phyloP scores from a whole-genome alignment of 2,113 vertebrate species.

The Catharus fuscescens region DNA sequence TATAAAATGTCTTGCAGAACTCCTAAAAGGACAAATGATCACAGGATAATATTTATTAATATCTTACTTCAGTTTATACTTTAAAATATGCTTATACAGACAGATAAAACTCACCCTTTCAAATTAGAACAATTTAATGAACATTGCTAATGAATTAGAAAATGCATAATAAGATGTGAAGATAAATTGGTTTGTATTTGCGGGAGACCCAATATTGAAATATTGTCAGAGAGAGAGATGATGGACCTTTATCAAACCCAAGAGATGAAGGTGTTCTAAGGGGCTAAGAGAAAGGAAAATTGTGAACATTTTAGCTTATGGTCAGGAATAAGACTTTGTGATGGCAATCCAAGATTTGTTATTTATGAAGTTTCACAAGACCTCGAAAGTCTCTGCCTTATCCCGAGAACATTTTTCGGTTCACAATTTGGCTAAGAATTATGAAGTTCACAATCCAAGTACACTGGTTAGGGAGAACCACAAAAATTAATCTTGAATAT shows the following conservation, averaged over 20 bases:
- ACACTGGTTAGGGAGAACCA: not conserved
- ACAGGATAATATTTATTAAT: not conserved
- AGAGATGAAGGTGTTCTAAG: not conserved
- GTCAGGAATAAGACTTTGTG: not conserved
- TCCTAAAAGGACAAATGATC: not conserved
- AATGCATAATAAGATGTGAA: not conserved
- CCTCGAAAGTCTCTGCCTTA: not conserved
- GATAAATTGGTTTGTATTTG: not conserved
- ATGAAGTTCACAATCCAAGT: not conserved
- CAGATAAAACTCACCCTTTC: not conserved
- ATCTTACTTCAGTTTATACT: not conserved
- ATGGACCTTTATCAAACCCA: not conserved
- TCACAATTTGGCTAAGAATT: not conserved
- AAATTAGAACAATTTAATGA: not conserved
- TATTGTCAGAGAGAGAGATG: not conserved
- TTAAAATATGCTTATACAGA: not conserved
- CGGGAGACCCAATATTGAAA: not conserved
- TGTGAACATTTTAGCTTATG: not conserved
- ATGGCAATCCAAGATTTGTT: not conserved
- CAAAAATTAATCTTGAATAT: not conserved
- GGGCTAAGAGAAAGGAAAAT: not conserved
- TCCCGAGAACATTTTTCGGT: not conserved
- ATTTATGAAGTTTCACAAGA: not conserved
- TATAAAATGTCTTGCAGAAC: not conserved
- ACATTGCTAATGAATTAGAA: not conserved